Conservation (phyloP, 2,888 invertebrate species). For the Chrysopilus asiliformis region DNA sequence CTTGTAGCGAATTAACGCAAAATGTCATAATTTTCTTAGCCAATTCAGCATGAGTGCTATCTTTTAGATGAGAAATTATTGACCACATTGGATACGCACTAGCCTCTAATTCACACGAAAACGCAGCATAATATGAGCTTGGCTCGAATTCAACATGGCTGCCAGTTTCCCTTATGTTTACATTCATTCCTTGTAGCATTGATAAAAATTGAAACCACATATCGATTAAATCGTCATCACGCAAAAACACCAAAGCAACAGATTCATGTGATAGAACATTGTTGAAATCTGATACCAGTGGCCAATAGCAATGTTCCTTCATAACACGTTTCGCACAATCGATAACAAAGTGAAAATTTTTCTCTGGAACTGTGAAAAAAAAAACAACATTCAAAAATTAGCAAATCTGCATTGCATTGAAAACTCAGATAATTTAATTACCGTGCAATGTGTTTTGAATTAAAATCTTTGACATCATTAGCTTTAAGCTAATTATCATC, state of each 20-base stretch:
- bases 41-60: constrained; percentile 55
- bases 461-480: constrained; percentile 87
- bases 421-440: constrained; percentile 25
- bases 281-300: constrained; percentile 90
- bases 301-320: constrained; percentile 99
- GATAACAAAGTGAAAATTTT: constrained; percentile 80
- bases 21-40: constrained; percentile 63
- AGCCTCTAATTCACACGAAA: constrained; percentile 93
- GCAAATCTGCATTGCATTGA: not conserved
- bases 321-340: constrained; percentile 85
- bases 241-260: constrained; percentile 79
- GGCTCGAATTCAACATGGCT: constrained; percentile 95
- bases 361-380: constrained; percentile 46
- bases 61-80: constrained; percentile 73
- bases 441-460: constrained; percentile 77
- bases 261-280: constrained; percentile 88
- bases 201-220: constrained; percentile 94
- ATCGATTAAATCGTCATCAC: constrained; percentile 75
- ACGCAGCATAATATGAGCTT: constrained; percentile 93
- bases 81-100: constrained; percentile 98
- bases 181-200: constrained; percentile 97
- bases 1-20: constrained; percentile 64
- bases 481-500: constrained; percentile 78
- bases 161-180: constrained; percentile 78
- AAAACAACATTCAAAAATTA: too few relatives aligned